Evolutionary conservation across 2,113 vertebrate species (phyloP).

Genomic region (Rutilus rutilus): DNA sequence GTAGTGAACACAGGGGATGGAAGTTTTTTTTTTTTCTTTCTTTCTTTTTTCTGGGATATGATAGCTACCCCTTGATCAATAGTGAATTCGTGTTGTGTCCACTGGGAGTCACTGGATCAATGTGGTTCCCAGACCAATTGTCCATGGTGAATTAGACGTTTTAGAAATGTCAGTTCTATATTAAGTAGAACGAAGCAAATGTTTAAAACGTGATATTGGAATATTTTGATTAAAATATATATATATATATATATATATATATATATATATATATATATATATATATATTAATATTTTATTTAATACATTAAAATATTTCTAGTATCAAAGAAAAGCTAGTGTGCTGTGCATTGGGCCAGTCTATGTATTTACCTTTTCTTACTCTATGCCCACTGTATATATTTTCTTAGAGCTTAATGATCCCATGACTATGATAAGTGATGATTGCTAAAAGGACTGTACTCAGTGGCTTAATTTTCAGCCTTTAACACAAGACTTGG

Average conservation of each 20-base stretch:
- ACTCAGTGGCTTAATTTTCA: constrained; percentile 63
- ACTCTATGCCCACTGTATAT: background rate
- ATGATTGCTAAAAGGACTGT: constrained; percentile 66
- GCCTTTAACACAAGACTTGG: constrained; percentile 37
- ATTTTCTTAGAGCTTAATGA: constrained; percentile 2
- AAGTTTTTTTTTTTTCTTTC: constrained; percentile 58
- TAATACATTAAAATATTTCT: no score
- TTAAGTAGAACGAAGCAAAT: background rate
- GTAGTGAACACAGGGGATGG: constrained; percentile 71
- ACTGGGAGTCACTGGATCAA: constrained; percentile 71
- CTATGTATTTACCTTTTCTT: background rate
- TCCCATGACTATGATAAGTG: constrained; percentile 57
- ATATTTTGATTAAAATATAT: background rate
- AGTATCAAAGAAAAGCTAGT: background rate
- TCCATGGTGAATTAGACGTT: background rate
- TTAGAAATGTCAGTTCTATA: background rate
- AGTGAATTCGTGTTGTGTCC: constrained; percentile 65
- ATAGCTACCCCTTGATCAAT: constrained; percentile 74
- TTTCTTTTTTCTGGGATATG: background rate
- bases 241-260: no score
- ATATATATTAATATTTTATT: no score
- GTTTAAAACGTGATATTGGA: background rate
- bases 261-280: no score
- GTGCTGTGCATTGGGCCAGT: background rate
- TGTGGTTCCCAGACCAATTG: constrained; percentile 73